Conservation (phyloP, 1,140 invertebrate genomes). For the Pseudomyrmex concolor region DNA sequence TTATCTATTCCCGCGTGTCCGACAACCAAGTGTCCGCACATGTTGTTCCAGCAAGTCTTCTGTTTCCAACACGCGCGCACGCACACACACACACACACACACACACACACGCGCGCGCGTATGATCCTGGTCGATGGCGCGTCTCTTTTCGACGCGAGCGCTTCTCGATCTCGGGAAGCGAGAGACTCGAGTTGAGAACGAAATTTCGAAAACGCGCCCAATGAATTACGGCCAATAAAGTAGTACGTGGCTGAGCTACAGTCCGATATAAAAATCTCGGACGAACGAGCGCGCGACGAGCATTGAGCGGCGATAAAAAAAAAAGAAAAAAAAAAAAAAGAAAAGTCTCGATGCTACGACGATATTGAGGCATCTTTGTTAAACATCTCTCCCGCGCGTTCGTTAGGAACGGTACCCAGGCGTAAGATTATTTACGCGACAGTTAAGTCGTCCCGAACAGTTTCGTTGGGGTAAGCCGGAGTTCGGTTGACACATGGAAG, state of each 20-base stretch:
- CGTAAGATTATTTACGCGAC: conserved; percentile 80
- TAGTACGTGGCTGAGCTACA: neutral
- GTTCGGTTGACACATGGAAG: conserved; percentile 81
- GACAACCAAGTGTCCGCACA: conserved; percentile 53
- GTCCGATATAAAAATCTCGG: neutral
- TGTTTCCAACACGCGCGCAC: conserved; percentile 11
- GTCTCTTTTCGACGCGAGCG: too few relatives aligned
- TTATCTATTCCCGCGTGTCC: conserved; percentile 52
- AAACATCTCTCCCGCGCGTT: conserved; percentile 52
- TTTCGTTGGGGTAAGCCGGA: conserved; percentile 68
- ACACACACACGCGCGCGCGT: too few relatives aligned
- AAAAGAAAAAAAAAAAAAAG: neutral
- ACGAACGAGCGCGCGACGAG: conserved; percentile 7
- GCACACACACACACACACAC: too few relatives aligned
- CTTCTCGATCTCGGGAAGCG: too few relatives aligned
- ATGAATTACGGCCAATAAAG: neutral
- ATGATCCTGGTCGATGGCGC: too few relatives aligned
- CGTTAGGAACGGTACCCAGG: conserved; percentile 60
- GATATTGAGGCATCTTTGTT: conserved; percentile 57
- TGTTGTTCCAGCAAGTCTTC: conserved; percentile 37
- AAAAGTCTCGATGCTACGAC: conserved; percentile 31
- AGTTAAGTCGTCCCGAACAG: conserved; percentile 76
- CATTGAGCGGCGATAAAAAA: neutral
- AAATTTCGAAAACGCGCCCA: too few relatives aligned
- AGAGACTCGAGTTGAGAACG: too few relatives aligned